A percentile compares a stretch with the other conserved stretches of the same genome.
These are phyloP conservation scores for Cygnus olor DNA, from an alignment of 2,797 vertebrate genomes.

Conservation along the genomic window DNA sequence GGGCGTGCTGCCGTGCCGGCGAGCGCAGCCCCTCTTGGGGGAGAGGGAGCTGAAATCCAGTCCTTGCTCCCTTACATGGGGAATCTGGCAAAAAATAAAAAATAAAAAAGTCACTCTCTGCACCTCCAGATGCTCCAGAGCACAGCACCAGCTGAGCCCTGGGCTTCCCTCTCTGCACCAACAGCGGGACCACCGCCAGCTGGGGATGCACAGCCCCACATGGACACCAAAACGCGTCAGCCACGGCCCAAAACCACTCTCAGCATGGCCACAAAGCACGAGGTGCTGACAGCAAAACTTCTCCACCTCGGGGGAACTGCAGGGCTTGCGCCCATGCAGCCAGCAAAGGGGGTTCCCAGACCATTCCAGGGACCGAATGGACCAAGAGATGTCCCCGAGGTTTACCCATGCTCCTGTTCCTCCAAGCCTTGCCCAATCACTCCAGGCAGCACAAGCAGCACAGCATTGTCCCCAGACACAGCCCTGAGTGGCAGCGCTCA, in stretches of 20 bases:
- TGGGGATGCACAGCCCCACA: background rate
- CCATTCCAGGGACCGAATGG: background rate
- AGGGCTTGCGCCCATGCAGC: background rate
- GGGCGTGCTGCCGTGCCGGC: fast-evolving
- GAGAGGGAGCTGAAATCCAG: background rate
- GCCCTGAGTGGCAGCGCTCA: too few species aligned
- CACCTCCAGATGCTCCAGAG: background rate
- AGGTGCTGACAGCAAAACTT: background rate
- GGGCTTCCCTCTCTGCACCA: background rate
- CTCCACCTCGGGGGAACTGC: background rate
- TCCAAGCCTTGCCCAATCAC: too few species aligned
- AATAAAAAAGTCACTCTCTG: background rate
- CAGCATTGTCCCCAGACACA: too few species aligned
- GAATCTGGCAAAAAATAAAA: too few species aligned
- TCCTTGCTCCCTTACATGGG: background rate
- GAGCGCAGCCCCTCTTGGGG: background rate
- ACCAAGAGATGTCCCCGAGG: background rate
- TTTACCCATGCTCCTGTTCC: too few species aligned
- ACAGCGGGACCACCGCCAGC: background rate
- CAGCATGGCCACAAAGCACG: fast-evolving
- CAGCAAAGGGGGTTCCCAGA: background rate
- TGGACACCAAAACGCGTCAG: fast-evolving
- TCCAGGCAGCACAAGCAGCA: too few species aligned
- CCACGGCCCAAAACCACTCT: background rate
- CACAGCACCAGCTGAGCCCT: background rate